Percentiles rank a stretch among this genome's conserved stretches.
These are phyloP conservation scores for Amniataba percoides DNA, from an alignment of 2,797 vertebrate species.

Conservation along the genomic window DNA sequence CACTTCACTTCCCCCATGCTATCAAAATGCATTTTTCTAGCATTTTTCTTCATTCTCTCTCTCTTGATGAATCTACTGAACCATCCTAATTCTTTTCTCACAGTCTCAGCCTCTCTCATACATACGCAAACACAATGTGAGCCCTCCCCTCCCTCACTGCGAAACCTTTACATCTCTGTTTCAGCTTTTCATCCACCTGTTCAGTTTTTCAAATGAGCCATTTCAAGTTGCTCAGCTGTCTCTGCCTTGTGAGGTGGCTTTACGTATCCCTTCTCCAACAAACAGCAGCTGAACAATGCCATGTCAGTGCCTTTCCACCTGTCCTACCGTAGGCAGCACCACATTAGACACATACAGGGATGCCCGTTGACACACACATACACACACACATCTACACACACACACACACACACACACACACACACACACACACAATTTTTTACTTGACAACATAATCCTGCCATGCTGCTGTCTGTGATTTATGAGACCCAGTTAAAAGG, in stretches of 20 bases:
- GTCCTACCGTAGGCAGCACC: slow-evolving; percentile 54
- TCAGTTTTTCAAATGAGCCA: slow-evolving; percentile 57
- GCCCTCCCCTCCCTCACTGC: slow-evolving; percentile 16
- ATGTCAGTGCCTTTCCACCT: slow-evolving; percentile 74
- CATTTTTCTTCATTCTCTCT: slow-evolving; percentile 63
- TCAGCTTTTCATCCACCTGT: slow-evolving; percentile 71
- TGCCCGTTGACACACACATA: slow-evolving; percentile 1
- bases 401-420: slow-evolving; percentile 24
- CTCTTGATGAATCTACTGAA: slow-evolving; percentile 70
- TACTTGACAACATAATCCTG: slow-evolving; percentile 80
- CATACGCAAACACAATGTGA: slow-evolving; percentile 32
- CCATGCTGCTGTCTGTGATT: slow-evolving; percentile 77
- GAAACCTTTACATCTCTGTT: slow-evolving; percentile 64
- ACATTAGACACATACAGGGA: slow-evolving; percentile 31
- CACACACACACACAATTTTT: slow-evolving; percentile 46
- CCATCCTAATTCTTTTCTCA: slow-evolving; percentile 62
- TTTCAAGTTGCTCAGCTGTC: slow-evolving; percentile 72
- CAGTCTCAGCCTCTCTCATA: slow-evolving; percentile 34
- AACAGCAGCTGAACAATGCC: slow-evolving; percentile 67
- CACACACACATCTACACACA: slow-evolving; percentile 17
- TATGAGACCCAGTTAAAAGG: slow-evolving; percentile 80
- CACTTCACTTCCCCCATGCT: slow-evolving; percentile 62
- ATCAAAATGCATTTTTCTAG: slow-evolving; percentile 70
- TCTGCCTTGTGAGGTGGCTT: slow-evolving; percentile 52
- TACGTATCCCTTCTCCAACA: slow-evolving; percentile 61